These are phyloP conservation scores for Zalophus californianus DNA, from an alignment of 2,797 vertebrate species.

Conservation along the genomic window DNA sequence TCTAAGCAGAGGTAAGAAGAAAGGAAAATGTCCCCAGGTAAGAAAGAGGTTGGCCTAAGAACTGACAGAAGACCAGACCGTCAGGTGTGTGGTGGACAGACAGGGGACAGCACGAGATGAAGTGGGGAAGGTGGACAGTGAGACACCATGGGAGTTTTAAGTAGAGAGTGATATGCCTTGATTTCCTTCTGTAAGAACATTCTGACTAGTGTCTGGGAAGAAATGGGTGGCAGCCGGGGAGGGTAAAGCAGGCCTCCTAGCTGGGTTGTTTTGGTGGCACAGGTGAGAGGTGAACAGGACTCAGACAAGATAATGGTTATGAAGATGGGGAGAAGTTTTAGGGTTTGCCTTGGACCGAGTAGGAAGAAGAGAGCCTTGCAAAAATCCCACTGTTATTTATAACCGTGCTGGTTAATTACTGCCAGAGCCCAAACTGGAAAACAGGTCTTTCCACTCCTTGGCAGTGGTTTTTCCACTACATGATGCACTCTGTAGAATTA, in stretches of 20 bases:
- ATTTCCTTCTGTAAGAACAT: not conserved
- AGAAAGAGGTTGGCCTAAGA: not conserved
- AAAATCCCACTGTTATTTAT: not conserved
- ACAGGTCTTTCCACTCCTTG: not conserved
- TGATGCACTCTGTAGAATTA: not conserved
- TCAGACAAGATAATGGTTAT: not conserved
- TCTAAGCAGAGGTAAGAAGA: not conserved
- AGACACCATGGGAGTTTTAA: not conserved
- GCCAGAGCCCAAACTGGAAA: not conserved
- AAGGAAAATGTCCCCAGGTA: not conserved
- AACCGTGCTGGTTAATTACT: not conserved
- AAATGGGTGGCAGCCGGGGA: rapidly evolving
- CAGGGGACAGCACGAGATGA: not conserved
- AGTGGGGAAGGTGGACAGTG: not conserved
- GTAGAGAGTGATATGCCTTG: not conserved
- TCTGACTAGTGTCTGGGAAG: not conserved
- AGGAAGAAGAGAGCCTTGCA: not conserved
- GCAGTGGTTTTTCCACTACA: not conserved
- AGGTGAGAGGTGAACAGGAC: not conserved
- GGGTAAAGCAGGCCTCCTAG: not conserved
- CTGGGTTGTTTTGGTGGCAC: not conserved
- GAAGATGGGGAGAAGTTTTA: not conserved
- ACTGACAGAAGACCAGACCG: not conserved
- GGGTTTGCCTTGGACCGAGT: not conserved
- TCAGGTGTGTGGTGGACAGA: not conserved